Base-by-base conservation (phyloP, 2,797 vertebrate species). In the Gambusia yucatana region DNA sequence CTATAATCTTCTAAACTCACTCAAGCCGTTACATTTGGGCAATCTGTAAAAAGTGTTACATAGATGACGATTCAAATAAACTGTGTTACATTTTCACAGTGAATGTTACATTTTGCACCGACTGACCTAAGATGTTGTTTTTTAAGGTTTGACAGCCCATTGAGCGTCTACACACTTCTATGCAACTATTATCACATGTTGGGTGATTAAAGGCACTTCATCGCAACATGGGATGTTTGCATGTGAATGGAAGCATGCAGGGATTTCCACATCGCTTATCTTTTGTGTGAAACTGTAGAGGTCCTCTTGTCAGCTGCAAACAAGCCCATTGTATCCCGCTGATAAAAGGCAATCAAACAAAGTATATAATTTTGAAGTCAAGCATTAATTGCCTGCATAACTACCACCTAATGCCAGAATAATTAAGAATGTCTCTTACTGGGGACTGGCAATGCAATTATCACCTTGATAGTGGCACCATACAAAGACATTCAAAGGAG, bases 291-390 rank as follows among this genome's bases (percentile, higher is more conserved):
- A 93, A 91, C 86, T 85, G 86, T 16, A 79, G 84, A 43, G 84
- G 78, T 91, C 82, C 80, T 89, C 86, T 86, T 88, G 89, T 94
- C 91, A 87, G 84, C 72, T n/a, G 55, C 91, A 93, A 93, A 94
- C 88, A 91, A 86, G 84, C 84, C 87, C 79, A 86, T 88, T 91
- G 91, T 89, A 85, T 91, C 91, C 92, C 71, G 88, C 90, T 92
- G 94, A 93, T 94, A 93, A 93, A 93, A 94, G 90, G 87, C 94
- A 94, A 94, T 94, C 92, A 93, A 93, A 94, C 91, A 93, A 95
- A 94, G 91, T 92, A 93, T 93, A 92, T 93, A 94, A 95, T 93
- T 91, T 93, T 90, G 88, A 94, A 94, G 92, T 94, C 93, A 92
- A 92, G 93, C 93, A 92, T 93, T 95, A 93, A 95, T 93, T 92